phyloP scores from a whole-genome alignment of 2,888 invertebrate species.

The Uloborus plumipes region DNA sequence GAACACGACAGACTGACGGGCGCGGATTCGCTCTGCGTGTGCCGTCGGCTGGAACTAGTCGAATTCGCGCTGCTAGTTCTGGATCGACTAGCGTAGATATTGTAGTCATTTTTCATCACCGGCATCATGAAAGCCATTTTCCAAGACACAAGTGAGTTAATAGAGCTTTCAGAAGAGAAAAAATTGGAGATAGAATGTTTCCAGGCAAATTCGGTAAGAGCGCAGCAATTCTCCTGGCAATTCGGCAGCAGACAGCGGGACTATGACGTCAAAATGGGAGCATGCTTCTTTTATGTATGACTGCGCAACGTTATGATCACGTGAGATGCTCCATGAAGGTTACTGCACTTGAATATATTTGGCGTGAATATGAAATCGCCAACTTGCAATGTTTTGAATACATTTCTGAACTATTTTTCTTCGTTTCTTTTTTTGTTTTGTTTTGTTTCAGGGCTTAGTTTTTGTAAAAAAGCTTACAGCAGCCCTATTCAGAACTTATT shows the following conservation, averaged over 20 bases:
- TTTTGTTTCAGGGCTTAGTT: neutral
- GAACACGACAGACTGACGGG: slow-evolving; percentile 73
- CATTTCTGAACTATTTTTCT: too few relatives aligned
- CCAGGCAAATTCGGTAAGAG: too few relatives aligned
- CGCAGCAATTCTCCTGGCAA: neutral
- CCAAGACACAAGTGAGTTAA: neutral
- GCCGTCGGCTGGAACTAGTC: slow-evolving; percentile 71
- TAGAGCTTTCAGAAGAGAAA: neutral
- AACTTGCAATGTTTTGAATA: neutral
- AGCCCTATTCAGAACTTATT: too few relatives aligned
- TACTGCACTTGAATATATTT: neutral
- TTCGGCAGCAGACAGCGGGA: neutral
- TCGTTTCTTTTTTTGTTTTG: neutral
- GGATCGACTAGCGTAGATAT: slow-evolving; percentile 86
- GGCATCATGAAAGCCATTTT: slow-evolving; percentile 96
- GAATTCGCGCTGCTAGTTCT: slow-evolving; percentile 73
- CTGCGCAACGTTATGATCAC: neutral
- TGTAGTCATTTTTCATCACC: slow-evolving; percentile 92
- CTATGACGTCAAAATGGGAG: slow-evolving; percentile 15
- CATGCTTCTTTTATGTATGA: slow-evolving; percentile 11
- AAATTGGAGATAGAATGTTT: too few relatives aligned
- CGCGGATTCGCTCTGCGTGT: slow-evolving; percentile 55
- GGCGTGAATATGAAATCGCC: slow-evolving; percentile 5
- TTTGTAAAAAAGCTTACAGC: neutral
- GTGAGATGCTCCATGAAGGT: slow-evolving; percentile 15